phyloP scores from a whole-genome alignment of 2,797 vertebrate genomes.

The Scleropages formosus region DNA sequence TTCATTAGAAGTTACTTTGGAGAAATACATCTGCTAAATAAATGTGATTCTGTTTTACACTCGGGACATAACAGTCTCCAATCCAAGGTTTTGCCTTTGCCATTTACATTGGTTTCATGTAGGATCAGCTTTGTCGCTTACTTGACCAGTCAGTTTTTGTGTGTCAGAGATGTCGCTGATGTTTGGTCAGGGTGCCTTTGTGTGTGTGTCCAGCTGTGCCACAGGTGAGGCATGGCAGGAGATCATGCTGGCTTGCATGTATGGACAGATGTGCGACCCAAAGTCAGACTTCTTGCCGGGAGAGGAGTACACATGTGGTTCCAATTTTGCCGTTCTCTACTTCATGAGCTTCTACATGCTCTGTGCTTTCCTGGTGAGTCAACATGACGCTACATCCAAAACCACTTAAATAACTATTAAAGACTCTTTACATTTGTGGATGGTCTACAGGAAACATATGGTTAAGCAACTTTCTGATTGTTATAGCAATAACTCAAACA shows the following conservation, averaged over 20 bases:
- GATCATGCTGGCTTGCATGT: slow-evolving; percentile 85
- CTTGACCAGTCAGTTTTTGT: background rate
- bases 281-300: slow-evolving; percentile 83
- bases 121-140: background rate
- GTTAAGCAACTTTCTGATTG: background rate
- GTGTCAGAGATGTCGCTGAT: background rate
- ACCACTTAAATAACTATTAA: no score
- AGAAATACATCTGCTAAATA: no score
- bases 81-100: no score
- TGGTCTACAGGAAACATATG: background rate
- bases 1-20: no score
- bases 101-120: background rate
- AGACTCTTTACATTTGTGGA: no score
- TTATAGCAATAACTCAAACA: background rate
- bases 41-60: background rate
- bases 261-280: slow-evolving; percentile 82
- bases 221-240: slow-evolving; percentile 92
- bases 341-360: slow-evolving; percentile 97
- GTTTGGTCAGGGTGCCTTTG: slow-evolving; percentile 11
- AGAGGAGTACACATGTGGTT: slow-evolving; percentile 85
- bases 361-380: slow-evolving; percentile 86
- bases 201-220: slow-evolving; percentile 71
- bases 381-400: no score
- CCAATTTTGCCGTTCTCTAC: slow-evolving; percentile 84
- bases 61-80: no score